Evolutionary conservation across 2,113 vertebrate genomes (phyloP).

Genomic region (Pollimyrus isidori): DNA sequence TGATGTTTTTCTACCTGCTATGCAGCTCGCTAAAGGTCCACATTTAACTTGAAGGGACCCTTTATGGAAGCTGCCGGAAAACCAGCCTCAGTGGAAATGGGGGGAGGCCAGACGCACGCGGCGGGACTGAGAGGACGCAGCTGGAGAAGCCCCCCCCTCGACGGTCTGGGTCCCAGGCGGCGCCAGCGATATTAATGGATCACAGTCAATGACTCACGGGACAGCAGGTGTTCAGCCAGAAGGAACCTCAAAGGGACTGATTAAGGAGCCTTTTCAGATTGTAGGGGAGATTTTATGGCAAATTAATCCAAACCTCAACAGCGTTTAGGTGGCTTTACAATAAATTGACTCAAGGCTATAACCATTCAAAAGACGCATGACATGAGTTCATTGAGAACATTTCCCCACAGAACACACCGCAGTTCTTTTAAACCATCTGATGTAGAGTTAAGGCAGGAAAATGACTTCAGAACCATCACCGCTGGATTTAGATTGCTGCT

Average conservation of each 20-base stretch:
- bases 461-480: neutral
- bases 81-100: neutral
- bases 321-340: neutral
- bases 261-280: neutral
- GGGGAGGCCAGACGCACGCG: neutral
- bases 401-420: neutral
- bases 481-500: neutral
- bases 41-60: neutral
- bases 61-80: neutral
- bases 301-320: neutral
- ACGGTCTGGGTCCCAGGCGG: neutral
- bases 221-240: neutral
- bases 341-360: neutral
- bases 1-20: neutral
- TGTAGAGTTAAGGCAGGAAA: neutral
- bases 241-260: neutral
- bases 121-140: neutral
- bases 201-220: neutral
- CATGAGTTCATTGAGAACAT: neutral
- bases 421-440: neutral
- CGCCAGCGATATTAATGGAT: neutral
- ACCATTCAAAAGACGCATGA: neutral
- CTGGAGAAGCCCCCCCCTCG: neutral
- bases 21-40: neutral
- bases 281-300: neutral